Evolutionary conservation across 2,113 vertebrate genomes (phyloP).

Genomic region (Rhadina sibilatrix): DNA sequence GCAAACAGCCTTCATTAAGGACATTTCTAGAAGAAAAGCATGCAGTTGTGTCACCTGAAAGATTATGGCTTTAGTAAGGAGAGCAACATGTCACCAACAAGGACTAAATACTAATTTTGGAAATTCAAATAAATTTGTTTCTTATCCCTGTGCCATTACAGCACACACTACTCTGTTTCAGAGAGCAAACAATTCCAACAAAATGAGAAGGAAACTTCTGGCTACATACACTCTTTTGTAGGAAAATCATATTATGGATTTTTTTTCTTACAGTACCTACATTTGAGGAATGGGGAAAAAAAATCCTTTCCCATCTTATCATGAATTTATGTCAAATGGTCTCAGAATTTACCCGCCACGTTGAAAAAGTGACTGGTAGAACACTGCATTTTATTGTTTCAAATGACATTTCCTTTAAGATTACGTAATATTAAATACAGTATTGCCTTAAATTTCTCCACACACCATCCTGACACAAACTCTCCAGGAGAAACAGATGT

Average conservation of each 20-base stretch:
- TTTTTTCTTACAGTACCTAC: neutral
- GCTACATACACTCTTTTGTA: neutral
- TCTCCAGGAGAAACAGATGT: constrained; percentile 32
- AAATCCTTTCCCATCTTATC: neutral
- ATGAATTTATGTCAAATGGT: constrained; percentile 5
- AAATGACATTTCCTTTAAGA: constrained; percentile 48
- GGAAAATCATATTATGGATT: constrained; percentile 12
- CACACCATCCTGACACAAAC: constrained; percentile 39
- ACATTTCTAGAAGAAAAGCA: neutral
- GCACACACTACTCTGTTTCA: neutral
- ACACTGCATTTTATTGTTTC: constrained; percentile 53
- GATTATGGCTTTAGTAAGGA: neutral
- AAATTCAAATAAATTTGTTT: neutral
- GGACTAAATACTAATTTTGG: neutral
- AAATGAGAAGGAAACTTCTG: neutral
- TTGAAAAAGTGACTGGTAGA: constrained; percentile 42
- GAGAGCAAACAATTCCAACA: neutral
- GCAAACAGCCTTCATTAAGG: neutral
- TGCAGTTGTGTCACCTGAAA: neutral
- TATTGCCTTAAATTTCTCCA: constrained; percentile 63
- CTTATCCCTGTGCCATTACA: neutral
- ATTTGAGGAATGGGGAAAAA: constrained; percentile 35
- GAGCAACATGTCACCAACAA: neutral
- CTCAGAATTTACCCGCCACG: constrained; percentile 44
- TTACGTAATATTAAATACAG: constrained; percentile 7